A percentile compares a stretch with the other conserved stretches of the same genome.
Conservation (phyloP, 1,140 invertebrate genomes). For the Pogonomyrmex barbatus region DNA sequence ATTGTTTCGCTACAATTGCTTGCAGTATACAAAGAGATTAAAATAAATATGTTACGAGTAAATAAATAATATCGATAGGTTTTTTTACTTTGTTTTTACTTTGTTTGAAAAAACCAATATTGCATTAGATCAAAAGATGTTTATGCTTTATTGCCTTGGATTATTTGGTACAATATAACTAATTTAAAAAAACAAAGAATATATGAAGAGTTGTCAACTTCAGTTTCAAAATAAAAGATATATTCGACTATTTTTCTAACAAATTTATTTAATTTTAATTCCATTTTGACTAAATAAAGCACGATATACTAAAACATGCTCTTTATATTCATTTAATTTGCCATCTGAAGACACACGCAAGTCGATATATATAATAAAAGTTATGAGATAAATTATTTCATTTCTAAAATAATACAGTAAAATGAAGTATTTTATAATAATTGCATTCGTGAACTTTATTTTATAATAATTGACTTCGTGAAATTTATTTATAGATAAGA, state of each 20-base stretch:
- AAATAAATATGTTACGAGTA: conserved; percentile 46
- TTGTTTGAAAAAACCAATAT: conserved; percentile 34
- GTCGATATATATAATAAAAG: not conserved
- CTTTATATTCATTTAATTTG: not conserved
- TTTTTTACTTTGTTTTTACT: conserved; percentile 9
- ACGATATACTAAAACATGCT: not conserved
- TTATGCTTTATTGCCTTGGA: conserved; percentile 6
- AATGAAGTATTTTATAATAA: not conserved
- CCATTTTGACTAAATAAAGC: not conserved
- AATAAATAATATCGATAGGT: conserved; percentile 12
- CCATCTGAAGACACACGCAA: not conserved
- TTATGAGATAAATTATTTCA: not conserved
- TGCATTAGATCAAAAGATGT: conserved; percentile 1
- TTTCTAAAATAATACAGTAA: not conserved
- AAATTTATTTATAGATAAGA: not conserved
- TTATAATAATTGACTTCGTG: too few species aligned
- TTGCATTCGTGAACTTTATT: not conserved
- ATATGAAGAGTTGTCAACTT: not conserved
- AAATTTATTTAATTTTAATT: not conserved
- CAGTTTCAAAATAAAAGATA: not conserved
- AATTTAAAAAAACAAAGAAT: not conserved
- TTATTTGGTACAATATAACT: conserved; percentile 21
- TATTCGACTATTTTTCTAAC: not conserved
- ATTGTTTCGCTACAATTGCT: conserved; percentile 50
- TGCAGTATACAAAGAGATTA: conserved; percentile 44